Conservation (phyloP, 2,888 invertebrate species). For the Clostera curtula region DNA sequence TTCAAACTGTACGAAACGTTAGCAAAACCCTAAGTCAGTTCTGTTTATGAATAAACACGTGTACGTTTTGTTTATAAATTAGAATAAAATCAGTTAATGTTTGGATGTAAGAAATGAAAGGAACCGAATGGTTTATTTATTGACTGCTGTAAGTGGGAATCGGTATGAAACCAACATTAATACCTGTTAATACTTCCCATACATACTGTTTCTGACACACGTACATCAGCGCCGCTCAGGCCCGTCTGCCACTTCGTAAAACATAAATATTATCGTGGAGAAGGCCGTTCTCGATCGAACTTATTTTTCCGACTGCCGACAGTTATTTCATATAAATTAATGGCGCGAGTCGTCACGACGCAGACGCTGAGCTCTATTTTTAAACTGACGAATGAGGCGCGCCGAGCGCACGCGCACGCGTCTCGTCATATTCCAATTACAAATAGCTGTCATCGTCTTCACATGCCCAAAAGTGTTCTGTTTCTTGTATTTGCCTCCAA, state of each 20-base stretch:
- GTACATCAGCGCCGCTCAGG: slow-evolving; percentile 49
- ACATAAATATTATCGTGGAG: slow-evolving; percentile 71
- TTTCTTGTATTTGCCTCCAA: slow-evolving; percentile 37
- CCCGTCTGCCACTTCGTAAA: slow-evolving; percentile 62
- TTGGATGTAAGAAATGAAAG: slow-evolving; percentile 33
- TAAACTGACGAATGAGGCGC: slow-evolving; percentile 74
- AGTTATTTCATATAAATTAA: slow-evolving; percentile 76
- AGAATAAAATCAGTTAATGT: slow-evolving; percentile 26
- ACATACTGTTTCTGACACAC: slow-evolving; percentile 50
- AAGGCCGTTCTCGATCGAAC: slow-evolving; percentile 67
- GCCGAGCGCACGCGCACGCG: slow-evolving; percentile 67
- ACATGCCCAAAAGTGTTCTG: slow-evolving; percentile 49
- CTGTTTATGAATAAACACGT: slow-evolving; percentile 25
- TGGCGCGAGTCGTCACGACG: slow-evolving; percentile 73
- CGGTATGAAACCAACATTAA: slow-evolving; percentile 35
- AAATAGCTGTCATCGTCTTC: slow-evolving; percentile 68
- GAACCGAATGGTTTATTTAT: slow-evolving; percentile 37
- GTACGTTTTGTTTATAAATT: slow-evolving; percentile 21
- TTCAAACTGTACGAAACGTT: slow-evolving; percentile 5
- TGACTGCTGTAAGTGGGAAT: slow-evolving; percentile 31
- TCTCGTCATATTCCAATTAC: slow-evolving; percentile 74
- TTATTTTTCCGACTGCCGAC: slow-evolving; percentile 74
- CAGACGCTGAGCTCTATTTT: slow-evolving; percentile 72
- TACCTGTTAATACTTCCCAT: slow-evolving; percentile 28
- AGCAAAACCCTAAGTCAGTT: slow-evolving; percentile 13